Evolutionary conservation across 1,140 invertebrate genomes (phyloP).

Genomic region (Chelonus insularis): DNA sequence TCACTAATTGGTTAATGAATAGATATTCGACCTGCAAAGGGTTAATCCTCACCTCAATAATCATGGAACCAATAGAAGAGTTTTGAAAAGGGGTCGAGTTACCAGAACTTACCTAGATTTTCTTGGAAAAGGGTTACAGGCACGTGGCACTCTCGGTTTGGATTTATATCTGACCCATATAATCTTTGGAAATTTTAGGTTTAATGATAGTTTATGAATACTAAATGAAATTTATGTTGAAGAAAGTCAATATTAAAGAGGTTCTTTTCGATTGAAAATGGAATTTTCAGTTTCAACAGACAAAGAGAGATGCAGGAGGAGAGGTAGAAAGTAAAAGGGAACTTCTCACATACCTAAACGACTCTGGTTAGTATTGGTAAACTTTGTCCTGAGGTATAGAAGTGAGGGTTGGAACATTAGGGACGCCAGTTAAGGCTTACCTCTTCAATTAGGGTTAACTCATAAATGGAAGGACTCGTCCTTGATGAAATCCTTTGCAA

Average conservation of each 20-base stretch:
- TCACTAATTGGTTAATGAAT: neutral
- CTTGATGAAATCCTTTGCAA: conserved; percentile 32
- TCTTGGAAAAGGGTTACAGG: conserved; percentile 41
- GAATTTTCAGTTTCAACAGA: no score
- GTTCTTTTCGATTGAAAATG: no score
- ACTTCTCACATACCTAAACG: neutral
- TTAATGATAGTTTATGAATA: no score
- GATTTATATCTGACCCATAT: no score
- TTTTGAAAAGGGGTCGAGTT: conserved; percentile 27
- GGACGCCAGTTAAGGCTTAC: conserved; percentile 34
- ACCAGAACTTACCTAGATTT: conserved; percentile 4
- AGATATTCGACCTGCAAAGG: conserved; percentile 20
- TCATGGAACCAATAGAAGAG: conserved; percentile 20
- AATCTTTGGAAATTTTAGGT: no score
- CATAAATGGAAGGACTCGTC: conserved; percentile 39
- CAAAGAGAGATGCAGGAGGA: no score
- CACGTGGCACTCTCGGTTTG: conserved; percentile 34
- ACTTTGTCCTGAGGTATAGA: conserved; percentile 17
- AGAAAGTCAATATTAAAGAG: no score
- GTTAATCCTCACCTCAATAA: conserved; percentile 29
- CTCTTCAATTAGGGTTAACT: conserved; percentile 57
- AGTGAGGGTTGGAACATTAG: neutral
- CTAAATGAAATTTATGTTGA: no score
- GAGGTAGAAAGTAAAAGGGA: no score
- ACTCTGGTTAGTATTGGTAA: conserved; percentile 19